Conservation (phyloP, 2,113 vertebrate genomes). For the Halcyon malimbica region DNA sequence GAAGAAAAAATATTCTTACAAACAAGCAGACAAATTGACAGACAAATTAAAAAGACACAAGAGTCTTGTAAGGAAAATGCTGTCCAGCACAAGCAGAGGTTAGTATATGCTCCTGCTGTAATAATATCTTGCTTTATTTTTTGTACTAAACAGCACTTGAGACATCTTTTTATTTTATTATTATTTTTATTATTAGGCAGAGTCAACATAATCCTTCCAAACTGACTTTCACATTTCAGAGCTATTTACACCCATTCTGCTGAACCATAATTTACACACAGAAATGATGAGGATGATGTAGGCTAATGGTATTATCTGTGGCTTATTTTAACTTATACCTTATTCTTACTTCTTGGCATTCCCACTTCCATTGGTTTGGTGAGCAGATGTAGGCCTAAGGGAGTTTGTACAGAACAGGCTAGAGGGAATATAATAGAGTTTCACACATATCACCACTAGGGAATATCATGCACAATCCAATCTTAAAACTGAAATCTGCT, state of each 20-base stretch:
- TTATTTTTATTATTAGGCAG: background rate
- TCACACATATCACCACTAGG: background rate
- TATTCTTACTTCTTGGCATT: background rate
- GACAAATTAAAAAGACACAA: background rate
- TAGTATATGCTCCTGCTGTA: background rate
- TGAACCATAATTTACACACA: background rate
- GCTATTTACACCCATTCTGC: background rate
- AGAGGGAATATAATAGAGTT: background rate
- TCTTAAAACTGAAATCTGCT: background rate
- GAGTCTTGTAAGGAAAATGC: background rate
- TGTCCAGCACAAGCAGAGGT: background rate
- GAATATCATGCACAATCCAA: background rate
- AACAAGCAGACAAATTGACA: background rate
- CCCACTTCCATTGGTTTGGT: background rate
- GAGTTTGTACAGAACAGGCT: background rate
- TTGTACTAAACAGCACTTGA: background rate
- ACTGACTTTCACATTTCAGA: background rate
- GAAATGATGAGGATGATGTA: background rate
- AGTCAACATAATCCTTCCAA: background rate
- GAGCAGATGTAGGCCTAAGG: fast-evolving
- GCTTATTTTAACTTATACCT: background rate
- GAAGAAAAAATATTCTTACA: background rate
- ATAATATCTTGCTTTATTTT: background rate
- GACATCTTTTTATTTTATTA: background rate
- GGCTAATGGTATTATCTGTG: background rate